Percentiles rank a stretch among this genome's conserved stretches.
Conservation (phyloP, 2,113 vertebrate species). For the Gallinago jamesoni region DNA sequence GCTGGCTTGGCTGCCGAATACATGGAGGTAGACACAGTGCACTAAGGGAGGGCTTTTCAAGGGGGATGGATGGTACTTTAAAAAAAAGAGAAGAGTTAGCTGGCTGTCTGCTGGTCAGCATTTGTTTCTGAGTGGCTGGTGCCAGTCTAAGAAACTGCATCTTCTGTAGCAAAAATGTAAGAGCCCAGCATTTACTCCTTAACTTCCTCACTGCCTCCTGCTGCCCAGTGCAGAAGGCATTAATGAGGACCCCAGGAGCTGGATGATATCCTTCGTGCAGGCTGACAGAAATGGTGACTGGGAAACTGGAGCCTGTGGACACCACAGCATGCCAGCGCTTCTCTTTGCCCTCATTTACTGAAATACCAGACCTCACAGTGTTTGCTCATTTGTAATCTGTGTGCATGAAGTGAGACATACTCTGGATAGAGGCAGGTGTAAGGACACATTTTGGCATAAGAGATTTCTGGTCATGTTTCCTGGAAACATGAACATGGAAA, state of each 20-base stretch:
- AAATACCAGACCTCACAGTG: not conserved
- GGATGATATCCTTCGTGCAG: not conserved
- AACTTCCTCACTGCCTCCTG: not conserved
- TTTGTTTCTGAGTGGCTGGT: not conserved
- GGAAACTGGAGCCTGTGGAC: not conserved
- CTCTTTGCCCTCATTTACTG: not conserved
- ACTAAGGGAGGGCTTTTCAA: not conserved
- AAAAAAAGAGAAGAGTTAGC: not conserved
- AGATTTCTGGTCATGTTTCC: not conserved
- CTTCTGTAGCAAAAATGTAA: not conserved
- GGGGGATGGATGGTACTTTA: not conserved
- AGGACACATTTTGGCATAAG: not conserved
- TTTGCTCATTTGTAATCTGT: not conserved
- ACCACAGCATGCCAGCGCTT: not conserved
- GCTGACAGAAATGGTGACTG: not conserved
- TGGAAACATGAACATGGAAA: not conserved
- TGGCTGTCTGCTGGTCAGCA: not conserved
- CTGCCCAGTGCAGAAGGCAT: not conserved
- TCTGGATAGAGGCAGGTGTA: not conserved
- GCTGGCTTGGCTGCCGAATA: not conserved
- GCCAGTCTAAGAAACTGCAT: not conserved
- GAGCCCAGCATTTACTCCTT: not conserved
- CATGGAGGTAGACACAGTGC: not conserved
- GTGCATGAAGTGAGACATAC: not conserved
- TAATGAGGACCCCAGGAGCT: slow-evolving; percentile 1